Evolutionary conservation across 2,797 vertebrate species (phyloP).

Genomic region (Sebastes itinus): DNA sequence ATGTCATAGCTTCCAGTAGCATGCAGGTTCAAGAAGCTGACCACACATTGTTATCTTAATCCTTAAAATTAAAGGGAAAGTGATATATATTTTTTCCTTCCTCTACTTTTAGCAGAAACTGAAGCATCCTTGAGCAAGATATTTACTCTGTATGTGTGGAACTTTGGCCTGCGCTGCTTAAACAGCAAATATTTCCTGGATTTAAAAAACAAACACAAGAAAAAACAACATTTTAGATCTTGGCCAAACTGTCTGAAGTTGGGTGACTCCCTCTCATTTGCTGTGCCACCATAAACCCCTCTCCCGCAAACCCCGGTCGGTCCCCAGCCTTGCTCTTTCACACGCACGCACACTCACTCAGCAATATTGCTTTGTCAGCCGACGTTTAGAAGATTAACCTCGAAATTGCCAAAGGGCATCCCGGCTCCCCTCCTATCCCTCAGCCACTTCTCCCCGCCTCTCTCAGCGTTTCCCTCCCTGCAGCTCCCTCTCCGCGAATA

Average conservation of each 20-base stretch:
- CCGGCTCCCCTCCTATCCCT: conserved; percentile 35
- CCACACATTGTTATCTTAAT: conserved; percentile 25
- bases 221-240: conserved; percentile 23
- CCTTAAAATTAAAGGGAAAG: conserved; percentile 1
- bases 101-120: neutral
- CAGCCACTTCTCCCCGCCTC: conserved; percentile 32
- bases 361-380: conserved; percentile 77
- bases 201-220: neutral
- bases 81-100: neutral
- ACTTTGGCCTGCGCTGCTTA: neutral
- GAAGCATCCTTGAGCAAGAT: neutral
- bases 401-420: conserved; percentile 73
- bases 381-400: conserved; percentile 81
- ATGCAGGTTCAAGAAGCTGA: conserved; percentile 9
- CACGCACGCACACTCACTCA: conserved; percentile 29
- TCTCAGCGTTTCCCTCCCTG: conserved; percentile 56
- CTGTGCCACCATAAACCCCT: conserved; percentile 30
- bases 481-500: conserved; percentile 57
- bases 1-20: neutral
- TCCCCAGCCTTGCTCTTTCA: conserved; percentile 35
- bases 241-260: conserved; percentile 22
- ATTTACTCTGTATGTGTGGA: neutral
- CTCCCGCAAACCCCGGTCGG: conserved; percentile 7
- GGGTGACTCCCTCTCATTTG: conserved; percentile 30
- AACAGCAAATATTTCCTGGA: conserved; percentile 11